Conservation (phyloP, 2,797 vertebrate genomes). For the Amblyopsis hoosieri region DNA sequence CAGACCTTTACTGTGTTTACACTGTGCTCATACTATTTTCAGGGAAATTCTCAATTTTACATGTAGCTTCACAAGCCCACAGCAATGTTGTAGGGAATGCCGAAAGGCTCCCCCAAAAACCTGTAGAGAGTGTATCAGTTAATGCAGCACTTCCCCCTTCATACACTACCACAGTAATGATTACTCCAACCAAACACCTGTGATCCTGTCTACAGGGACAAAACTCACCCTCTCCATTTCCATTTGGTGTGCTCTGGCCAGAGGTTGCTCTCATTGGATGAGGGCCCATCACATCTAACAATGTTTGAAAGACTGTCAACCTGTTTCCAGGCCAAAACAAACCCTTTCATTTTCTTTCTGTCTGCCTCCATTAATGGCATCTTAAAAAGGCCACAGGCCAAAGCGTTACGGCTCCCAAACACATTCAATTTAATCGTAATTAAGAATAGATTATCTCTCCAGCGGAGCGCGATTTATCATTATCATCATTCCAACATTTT, state of each 20-base stretch:
- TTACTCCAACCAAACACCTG: constrained; percentile 38
- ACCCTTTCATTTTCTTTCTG: constrained; percentile 45
- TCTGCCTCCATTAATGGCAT: constrained; percentile 54
- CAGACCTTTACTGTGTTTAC: no score
- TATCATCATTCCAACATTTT: constrained; percentile 67
- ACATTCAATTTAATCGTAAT: constrained; percentile 75
- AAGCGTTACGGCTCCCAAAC: constrained; percentile 58
- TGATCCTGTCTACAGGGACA: constrained; percentile 46
- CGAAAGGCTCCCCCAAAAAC: no score
- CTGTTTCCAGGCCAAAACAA: constrained; percentile 50
- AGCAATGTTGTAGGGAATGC: background rate
- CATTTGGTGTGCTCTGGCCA: constrained; percentile 51
- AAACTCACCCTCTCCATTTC: constrained; percentile 47
- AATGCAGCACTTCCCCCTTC: constrained; percentile 6
- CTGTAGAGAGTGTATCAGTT: no score
- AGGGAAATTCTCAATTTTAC: constrained; percentile 6
- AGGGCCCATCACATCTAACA: constrained; percentile 53
- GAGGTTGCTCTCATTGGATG: constrained; percentile 44
- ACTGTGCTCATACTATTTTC: background rate
- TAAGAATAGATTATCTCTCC: constrained; percentile 77
- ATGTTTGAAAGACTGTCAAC: constrained; percentile 66
- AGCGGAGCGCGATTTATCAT: constrained; percentile 65
- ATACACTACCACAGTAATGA: constrained; percentile 24
- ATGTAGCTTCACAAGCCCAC: background rate
- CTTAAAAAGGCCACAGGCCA: constrained; percentile 52